A percentile compares a stretch with the other conserved stretches of the same genome.
These are phyloP conservation scores for Acholoe squamosa DNA, from an alignment of 2,888 invertebrate genomes.

Conservation along the genomic window DNA sequence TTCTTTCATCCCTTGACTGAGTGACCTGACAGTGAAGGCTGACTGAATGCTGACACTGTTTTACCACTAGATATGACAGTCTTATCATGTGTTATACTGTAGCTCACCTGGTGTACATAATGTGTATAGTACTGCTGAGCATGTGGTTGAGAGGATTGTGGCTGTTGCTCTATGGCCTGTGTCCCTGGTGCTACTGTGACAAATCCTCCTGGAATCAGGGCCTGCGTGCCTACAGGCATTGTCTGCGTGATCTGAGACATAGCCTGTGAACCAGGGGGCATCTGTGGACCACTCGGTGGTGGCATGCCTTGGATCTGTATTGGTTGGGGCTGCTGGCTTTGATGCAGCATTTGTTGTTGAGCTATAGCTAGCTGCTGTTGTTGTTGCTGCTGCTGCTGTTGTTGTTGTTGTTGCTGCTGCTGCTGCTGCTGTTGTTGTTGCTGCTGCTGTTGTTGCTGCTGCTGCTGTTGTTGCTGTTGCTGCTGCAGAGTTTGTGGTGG, in stretches of 20 bases:
- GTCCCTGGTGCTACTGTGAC: slow-evolving; percentile 28
- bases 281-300: not conserved
- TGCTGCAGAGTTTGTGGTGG: slow-evolving; percentile 21
- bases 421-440: slow-evolving; percentile 46
- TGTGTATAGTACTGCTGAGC: slow-evolving; percentile 62
- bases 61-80: no score
- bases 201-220: not conserved
- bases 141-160: slow-evolving; percentile 37
- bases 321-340: slow-evolving; percentile 11
- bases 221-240: slow-evolving; percentile 7
- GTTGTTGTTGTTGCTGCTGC: slow-evolving; percentile 40
- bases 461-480: slow-evolving; percentile 26
- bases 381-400: slow-evolving; percentile 15
- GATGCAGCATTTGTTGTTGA: slow-evolving; percentile 17
- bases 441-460: slow-evolving; percentile 5
- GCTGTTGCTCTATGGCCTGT: slow-evolving; percentile 3
- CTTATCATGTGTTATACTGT: no score
- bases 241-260: slow-evolving; percentile 37
- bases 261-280: slow-evolving; percentile 43
- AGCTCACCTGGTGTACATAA: slow-evolving; percentile 62
- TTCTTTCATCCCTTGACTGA: no score
- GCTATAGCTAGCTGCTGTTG: slow-evolving; percentile 3
- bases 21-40: no score
- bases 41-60: no score
- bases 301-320: slow-evolving; percentile 43